Evolutionary conservation across 1,140 invertebrate genomes (phyloP), one percentile per base, ranked within the genome.

Genomic region (Lasioglossum baleicum): DNA sequence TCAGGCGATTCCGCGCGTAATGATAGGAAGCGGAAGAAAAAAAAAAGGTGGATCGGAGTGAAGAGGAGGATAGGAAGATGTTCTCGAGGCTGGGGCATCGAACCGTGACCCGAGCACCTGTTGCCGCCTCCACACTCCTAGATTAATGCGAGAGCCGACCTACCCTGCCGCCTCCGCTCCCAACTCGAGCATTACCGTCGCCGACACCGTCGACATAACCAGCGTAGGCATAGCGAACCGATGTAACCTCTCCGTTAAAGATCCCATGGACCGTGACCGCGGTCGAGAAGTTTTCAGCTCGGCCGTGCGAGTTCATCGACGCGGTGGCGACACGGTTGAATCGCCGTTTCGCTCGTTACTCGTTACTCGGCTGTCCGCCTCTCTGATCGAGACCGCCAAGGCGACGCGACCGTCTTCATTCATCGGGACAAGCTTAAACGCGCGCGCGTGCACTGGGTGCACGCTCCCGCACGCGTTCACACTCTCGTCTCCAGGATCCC

Each of bases 91-190:
- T 68, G 86, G 90, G 88, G 88, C 90, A 90, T 90, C 89, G 90
- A 90, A 90, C 90, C 89, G 84, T 90, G 89, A 90, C 88, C 87
- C 83, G 77, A 88, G 90, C 89, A 90, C 89, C 90, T 90, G 90
- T 90, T 90, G 89, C 89, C 87, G 82, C 89, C 84, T 88, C 88
- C 88, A 84, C 83, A 83, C 75, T 82, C 85, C 80, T 83, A 84
- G 81, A 87, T 84, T 83, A 83, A 88, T 86, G 63, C 77, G 80
- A 81, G 80, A 81, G 82, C 69, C 77, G 77, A 83, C 73, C 81
- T 85, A 78, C 78, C 88, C 84, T 85, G 84, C 85, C 84, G 87
- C 85, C 84, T 83, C 83, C 80, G 75, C 73, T 81, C 79, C 42
- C 63, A 83, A 73, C 84, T 85, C 82, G 83, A 72, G 75, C 61